phyloP scores from a whole-genome alignment of 1,140 invertebrate genomes.

The Rhopalosiphum maidis region DNA sequence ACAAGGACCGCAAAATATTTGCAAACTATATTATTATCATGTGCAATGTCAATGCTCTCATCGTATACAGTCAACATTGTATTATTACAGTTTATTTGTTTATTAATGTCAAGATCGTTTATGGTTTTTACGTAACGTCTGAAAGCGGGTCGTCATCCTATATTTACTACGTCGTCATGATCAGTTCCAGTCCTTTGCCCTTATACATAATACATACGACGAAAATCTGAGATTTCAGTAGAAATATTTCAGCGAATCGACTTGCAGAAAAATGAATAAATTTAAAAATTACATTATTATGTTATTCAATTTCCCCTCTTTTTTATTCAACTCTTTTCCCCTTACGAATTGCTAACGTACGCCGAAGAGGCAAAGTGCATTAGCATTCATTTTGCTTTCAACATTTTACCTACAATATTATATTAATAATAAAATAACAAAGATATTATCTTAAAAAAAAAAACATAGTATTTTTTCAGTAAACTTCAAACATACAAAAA shows the following conservation, averaged over 20 bases:
- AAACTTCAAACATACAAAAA: too few relatives aligned
- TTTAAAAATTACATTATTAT: too few relatives aligned
- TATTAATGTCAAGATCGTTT: constrained; percentile 42
- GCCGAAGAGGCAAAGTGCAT: too few relatives aligned
- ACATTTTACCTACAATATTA: too few relatives aligned
- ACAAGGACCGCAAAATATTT: constrained; percentile 19
- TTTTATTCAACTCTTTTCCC: too few relatives aligned
- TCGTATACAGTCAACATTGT: neutral
- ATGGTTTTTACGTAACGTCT: constrained; percentile 31
- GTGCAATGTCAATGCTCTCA: neutral
- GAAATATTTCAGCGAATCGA: neutral
- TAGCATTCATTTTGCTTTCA: too few relatives aligned
- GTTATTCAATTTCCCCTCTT: too few relatives aligned
- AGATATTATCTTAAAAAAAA: too few relatives aligned
- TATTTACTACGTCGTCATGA: neutral
- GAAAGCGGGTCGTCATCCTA: neutral
- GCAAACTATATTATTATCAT: neutral
- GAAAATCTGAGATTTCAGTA: neutral
- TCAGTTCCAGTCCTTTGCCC: neutral
- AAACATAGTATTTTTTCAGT: too few relatives aligned
- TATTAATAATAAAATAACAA: too few relatives aligned
- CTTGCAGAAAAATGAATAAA: too few relatives aligned
- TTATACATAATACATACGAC: neutral
- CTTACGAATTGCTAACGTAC: too few relatives aligned
- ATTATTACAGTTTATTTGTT: neutral